Evolutionary conservation across 2,113 vertebrate species (phyloP).

Genomic region (Equus quagga): DNA sequence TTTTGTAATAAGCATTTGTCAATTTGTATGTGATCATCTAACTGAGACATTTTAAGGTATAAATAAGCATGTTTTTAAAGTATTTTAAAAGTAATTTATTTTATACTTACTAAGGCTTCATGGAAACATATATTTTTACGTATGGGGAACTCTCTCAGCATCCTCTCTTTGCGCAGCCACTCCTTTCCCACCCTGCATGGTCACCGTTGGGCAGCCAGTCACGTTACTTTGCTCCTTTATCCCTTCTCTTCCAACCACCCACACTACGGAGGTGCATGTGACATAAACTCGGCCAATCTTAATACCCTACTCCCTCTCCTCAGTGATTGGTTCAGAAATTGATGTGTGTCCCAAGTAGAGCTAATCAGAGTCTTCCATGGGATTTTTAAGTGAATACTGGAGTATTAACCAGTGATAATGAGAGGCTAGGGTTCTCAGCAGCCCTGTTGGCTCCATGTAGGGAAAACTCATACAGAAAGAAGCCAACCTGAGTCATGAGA

Average conservation of each 20-base stretch:
- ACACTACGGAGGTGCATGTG: accelerated
- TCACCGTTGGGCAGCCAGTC: background rate
- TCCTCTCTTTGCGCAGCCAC: background rate
- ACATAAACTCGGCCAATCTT: background rate
- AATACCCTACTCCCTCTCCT: background rate
- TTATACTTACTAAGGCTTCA: background rate
- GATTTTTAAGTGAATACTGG: background rate
- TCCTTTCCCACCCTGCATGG: accelerated
- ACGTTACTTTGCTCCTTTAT: background rate
- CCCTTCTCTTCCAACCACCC: background rate
- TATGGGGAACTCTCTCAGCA: background rate
- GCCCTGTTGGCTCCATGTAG: background rate
- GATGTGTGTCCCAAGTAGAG: background rate
- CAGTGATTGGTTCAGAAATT: background rate
- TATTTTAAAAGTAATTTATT: background rate
- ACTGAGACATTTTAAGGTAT: background rate
- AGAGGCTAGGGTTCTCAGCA: background rate
- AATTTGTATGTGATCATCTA: background rate
- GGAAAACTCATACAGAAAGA: background rate
- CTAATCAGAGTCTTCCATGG: background rate
- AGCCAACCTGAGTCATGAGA: background rate
- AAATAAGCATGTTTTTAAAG: background rate
- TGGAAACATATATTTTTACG: background rate
- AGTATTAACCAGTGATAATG: background rate
- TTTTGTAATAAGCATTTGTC: background rate